A percentile compares a stretch with the other conserved stretches of the same genome.
Conservation (phyloP, 64 coral and sea anemone genomes). For the Trachythela sp. region DNA sequence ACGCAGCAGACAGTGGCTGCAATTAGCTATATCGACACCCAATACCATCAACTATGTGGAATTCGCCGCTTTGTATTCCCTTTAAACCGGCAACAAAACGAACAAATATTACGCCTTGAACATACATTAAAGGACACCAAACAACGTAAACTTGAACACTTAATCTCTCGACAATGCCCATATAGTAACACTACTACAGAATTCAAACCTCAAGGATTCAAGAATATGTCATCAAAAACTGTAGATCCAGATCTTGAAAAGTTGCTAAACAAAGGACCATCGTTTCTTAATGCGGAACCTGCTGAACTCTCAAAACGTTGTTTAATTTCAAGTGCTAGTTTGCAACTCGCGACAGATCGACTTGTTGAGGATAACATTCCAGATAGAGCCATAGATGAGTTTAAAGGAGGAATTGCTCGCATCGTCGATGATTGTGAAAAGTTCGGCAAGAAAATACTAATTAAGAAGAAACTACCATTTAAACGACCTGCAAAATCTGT, state of each 20-base stretch:
- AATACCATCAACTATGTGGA: background rate
- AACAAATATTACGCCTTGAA: background rate
- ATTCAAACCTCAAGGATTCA: background rate
- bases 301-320: background rate
- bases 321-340: conserved; percentile 2
- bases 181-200: background rate
- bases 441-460: background rate
- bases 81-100: background rate
- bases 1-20: conserved; percentile 13
- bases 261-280: conserved; percentile 18
- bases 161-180: background rate
- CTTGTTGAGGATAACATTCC: background rate
- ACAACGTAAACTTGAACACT: background rate
- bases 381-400: background rate
- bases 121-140: background rate
- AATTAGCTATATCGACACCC: background rate
- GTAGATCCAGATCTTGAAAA: background rate
- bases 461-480: background rate
- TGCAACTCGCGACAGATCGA: conserved; percentile 6
- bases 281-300: conserved; percentile 20
- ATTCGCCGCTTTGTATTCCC: background rate
- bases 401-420: conserved; percentile 23
- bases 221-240: background rate
- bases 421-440: conserved; percentile 6
- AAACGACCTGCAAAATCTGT: conserved; percentile 11